Evolutionary conservation across 2,888 invertebrate genomes (phyloP), one percentile per base, ranked within the genome.

Genomic region (Epinotia ramella): DNA sequence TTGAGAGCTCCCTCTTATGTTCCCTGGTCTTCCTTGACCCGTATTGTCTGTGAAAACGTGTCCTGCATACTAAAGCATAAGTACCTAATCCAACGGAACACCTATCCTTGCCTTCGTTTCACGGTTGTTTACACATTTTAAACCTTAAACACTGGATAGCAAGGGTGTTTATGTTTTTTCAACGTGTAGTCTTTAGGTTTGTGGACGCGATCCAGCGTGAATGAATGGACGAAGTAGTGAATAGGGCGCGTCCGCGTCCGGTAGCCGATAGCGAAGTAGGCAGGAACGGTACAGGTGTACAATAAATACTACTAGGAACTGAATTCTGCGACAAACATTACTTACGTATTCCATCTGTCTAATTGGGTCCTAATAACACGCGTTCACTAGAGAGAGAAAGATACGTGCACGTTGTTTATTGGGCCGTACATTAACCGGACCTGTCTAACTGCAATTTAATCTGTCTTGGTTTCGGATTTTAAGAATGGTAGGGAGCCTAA

Each of bases 41-140:
- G 57, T 44, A 73, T 68, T 73, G 63, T 63, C 33, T 64, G 73
- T 68, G 68, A 53, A 64, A 73, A 73, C 73, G 73, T 69, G 73
- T 73, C 63, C 68, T 69, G 68, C 73, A 73, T 73, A 57, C 46
- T 69, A 73, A 73, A 57, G 68, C 46, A 28, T 63, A 56, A 53
- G 44, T 68, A 63, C 68, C 18, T 46, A 56, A 59, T 68, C 62
- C 68, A 13, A 28, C 44, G 53, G 53, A n/a, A 53, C n/a, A 6
- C 53, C 13, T 53, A 53, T 53, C 53, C 53, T 49, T 49, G 16
- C 49, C 49, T 53, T 13, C 53, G 53, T 53, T 53, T 53, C n/a
- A 53, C 53, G n/a, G n/a, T 53, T 28, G 59, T 46, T 24, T n/a
- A 28, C 46, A 53, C 18, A 49, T 46, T 70, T 46, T 71, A 44